Conservation (phyloP, 2,888 invertebrate species). For the Cerastis leucographa region DNA sequence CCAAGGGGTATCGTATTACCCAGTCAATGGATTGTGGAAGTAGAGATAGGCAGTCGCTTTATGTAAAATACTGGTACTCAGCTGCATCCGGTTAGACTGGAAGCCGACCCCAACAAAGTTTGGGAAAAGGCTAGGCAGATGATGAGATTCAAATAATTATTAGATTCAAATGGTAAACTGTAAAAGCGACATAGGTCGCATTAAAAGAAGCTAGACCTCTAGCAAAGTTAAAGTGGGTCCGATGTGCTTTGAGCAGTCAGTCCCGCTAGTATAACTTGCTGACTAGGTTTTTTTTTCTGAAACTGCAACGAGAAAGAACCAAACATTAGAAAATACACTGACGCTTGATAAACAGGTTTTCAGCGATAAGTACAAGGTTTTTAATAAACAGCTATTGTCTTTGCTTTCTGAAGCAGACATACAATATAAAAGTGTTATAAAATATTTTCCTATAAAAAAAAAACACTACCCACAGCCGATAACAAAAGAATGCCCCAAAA, state of each 20-base stretch:
- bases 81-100: no score
- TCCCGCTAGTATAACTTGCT: background rate
- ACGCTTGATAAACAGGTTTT: background rate
- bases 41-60: no score
- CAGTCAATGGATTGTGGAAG: no score
- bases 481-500: conserved; percentile 17
- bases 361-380: background rate
- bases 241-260: background rate
- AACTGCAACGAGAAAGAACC: background rate
- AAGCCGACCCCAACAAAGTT: no score
- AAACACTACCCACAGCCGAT: background rate
- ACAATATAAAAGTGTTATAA: background rate
- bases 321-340: background rate
- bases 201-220: background rate
- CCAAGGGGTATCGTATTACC: no score
- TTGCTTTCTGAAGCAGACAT: background rate
- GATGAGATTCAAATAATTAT: no score
- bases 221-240: background rate
- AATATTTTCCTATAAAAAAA: background rate
- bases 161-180: background rate
- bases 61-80: no score
- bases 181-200: background rate
- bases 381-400: background rate
- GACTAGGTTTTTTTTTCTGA: no score
- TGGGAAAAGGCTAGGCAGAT: no score